A percentile compares a stretch with the other conserved stretches of the same genome.
Conservation (phyloP, 2,113 vertebrate species). For the Perca fluviatilis region DNA sequence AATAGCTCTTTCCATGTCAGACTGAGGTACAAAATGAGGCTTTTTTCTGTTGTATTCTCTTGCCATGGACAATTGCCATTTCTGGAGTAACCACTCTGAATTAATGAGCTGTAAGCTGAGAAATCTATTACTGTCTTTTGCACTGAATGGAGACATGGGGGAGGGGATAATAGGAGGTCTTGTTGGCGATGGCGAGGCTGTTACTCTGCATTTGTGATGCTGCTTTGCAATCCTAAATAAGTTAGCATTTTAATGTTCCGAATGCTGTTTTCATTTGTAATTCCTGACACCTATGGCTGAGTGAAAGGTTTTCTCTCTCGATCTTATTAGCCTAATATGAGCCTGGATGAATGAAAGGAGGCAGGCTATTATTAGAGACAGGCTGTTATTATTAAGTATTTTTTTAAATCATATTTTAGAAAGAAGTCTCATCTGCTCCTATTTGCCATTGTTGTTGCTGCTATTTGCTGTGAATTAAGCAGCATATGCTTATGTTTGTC, state of each 20-base stretch:
- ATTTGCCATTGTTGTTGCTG: not conserved
- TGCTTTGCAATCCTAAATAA: conserved; percentile 17
- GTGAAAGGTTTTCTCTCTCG: not conserved
- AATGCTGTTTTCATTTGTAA: conserved; percentile 11
- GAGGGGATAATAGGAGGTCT: conserved; percentile 12
- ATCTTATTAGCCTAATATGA: not conserved
- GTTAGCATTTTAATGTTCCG: conserved; percentile 2
- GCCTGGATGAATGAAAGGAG: not conserved
- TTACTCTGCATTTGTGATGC: conserved; percentile 12
- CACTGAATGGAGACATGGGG: conserved; percentile 19
- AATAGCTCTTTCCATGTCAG: conserved; percentile 10
- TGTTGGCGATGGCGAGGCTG: not conserved
- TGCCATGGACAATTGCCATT: conserved; percentile 30
- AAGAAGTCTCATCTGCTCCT: not conserved
- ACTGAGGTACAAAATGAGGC: not conserved
- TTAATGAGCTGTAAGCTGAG: conserved; percentile 45
- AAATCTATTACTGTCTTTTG: conserved; percentile 39
- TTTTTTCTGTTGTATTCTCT: not conserved
- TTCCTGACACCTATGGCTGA: not conserved
- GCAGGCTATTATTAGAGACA: not conserved
- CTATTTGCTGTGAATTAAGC: too few species aligned
- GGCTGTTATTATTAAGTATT: not conserved
- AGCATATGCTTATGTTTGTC: not conserved
- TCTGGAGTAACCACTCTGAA: conserved; percentile 31
- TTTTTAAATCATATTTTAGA: not conserved